These are phyloP conservation scores for Brachystomella parvula DNA, from an alignment of 1,140 invertebrate genomes.

Conservation along the genomic window DNA sequence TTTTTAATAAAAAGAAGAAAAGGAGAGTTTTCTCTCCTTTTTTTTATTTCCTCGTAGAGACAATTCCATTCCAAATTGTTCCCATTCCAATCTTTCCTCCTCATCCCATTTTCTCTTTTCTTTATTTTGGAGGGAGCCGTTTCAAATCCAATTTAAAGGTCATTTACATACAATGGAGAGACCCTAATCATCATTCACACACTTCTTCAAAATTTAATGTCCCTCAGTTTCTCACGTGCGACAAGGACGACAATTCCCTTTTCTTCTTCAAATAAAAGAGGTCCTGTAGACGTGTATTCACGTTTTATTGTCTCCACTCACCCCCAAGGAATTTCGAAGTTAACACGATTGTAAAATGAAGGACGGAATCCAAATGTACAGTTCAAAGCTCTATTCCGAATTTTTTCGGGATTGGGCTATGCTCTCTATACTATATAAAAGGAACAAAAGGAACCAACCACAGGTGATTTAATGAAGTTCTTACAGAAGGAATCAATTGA, in stretches of 20 bases:
- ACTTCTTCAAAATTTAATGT: neutral
- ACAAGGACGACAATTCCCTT: neutral
- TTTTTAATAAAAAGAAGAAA: slow-evolving; percentile 9
- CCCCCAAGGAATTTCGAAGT: too few relatives aligned
- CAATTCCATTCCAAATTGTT: slow-evolving; percentile 2
- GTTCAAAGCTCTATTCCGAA: neutral
- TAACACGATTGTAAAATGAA: neutral
- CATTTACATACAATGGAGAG: slow-evolving; percentile 10
- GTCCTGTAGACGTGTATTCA: neutral
- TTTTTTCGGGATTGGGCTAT: neutral
- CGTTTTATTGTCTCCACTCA: neutral
- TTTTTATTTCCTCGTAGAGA: slow-evolving; percentile 12
- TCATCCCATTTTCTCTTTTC: neutral
- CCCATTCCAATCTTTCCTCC: too few relatives aligned
- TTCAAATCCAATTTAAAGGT: slow-evolving; percentile 11
- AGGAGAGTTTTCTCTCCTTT: neutral
- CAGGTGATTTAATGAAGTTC: neutral
- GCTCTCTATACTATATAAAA: neutral
- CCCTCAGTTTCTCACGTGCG: neutral
- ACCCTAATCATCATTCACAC: neutral
- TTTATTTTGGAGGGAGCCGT: neutral
- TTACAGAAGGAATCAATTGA: neutral
- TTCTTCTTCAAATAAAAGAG: too few relatives aligned
- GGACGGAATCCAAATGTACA: neutral
- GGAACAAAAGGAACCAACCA: neutral